Evolutionary conservation across 2,113 vertebrate species (phyloP).

Genomic region (Numida meleagris): DNA sequence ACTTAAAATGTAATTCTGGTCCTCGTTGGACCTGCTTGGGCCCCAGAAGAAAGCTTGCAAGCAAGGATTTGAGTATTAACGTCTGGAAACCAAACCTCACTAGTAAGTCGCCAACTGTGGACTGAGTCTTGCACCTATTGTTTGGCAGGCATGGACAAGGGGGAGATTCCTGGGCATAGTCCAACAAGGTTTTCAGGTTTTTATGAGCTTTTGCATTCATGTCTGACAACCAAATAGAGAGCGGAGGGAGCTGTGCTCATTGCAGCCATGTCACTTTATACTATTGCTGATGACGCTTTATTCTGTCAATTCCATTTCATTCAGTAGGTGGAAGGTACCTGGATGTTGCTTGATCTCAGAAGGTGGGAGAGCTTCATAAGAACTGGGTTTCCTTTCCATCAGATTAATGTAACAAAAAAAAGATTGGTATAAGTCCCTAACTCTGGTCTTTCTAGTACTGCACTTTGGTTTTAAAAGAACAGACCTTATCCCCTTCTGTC

Average conservation of each 20-base stretch:
- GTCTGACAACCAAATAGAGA: not conserved
- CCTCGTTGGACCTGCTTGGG: not conserved
- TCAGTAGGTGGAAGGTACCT: not conserved
- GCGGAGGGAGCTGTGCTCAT: not conserved
- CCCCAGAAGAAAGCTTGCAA: not conserved
- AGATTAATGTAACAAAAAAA: not conserved
- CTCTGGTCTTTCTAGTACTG: not conserved
- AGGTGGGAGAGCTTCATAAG: not conserved
- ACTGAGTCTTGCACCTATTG: not conserved
- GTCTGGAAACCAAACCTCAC: not conserved
- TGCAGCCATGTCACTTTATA: not conserved
- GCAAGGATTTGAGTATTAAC: not conserved
- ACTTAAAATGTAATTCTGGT: not conserved
- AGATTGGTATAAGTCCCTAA: not conserved
- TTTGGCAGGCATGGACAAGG: not conserved
- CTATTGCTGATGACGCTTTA: rapidly evolving
- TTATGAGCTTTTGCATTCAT: not conserved
- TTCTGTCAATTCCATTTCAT: not conserved
- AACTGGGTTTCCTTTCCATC: not conserved
- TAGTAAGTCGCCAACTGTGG: not conserved
- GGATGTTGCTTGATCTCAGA: not conserved
- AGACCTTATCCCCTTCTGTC: not conserved
- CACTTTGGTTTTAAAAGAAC: not conserved
- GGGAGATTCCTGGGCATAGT: not conserved
- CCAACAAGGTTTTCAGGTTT: not conserved